Base-by-base conservation (phyloP, 2,113 vertebrate species). In the Aegotheles bennettii region DNA sequence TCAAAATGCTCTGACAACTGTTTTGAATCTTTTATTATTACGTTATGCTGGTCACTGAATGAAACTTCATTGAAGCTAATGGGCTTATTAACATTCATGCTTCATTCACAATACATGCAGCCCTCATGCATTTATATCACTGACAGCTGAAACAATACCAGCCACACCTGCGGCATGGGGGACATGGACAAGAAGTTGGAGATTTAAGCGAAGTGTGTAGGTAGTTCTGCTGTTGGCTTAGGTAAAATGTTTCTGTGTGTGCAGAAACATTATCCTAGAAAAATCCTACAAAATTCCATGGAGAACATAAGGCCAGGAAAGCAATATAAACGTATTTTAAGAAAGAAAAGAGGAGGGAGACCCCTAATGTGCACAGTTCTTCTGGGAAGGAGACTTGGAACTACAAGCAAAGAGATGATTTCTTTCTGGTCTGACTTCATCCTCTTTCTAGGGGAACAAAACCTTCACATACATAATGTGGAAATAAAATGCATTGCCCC, bases 401-500 rank as follows among this genome's bases (percentile, higher is more conserved):
- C 35, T 71, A 13, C 64, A 57, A 80, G 68, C 15, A 48, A 84
- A 75, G 36, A 90, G 23, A 3, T 40, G 9, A 2, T 81, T 90
- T 88, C 20, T 70, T 93, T 75, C 47, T 96, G n/a, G 15, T 74
- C 54, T 91, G 88, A 56, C 86, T 94, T 94, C 35, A 38, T 78
- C 33, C 31, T 84, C 16, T 59, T 79, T 75, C 61, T 76, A 73
- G 23, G 33, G 56, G 40, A 92, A 60, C 23, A 84, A 85, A 95
- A 71, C 17, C 24, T 65, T 57, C 51, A 51, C 15, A 33, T 74
- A n/a, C 8, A 13, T 69, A 43, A 74, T 75, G 59, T 68, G 60
- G 69, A 89, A 82, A 68, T 89, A 90, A 89, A 93, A 89, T 26
- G 21, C 73, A 64, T 64, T 94, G 48, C 45, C 68, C 31, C 50